Evolutionary conservation across 2,797 vertebrate genomes (phyloP).

Genomic region (Lophius americanus): DNA sequence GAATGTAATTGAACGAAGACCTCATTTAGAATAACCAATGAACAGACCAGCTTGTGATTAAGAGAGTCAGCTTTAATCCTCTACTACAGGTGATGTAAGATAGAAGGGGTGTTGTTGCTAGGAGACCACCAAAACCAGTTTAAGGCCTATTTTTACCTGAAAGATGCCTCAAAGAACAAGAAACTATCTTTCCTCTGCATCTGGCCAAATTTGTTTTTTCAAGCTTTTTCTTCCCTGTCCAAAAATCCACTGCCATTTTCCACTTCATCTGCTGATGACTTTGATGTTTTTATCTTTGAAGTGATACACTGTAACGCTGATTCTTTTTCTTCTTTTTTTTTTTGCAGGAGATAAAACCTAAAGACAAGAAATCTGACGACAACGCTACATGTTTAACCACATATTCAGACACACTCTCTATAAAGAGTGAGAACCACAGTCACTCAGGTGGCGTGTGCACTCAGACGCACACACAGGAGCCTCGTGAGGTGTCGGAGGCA

Average conservation of each 20-base stretch:
- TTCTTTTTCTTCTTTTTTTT: background rate
- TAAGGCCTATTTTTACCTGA: conserved; percentile 49
- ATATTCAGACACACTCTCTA: background rate
- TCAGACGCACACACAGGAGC: conserved; percentile 37
- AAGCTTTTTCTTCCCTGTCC: no score
- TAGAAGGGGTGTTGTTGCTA: conserved; percentile 47
- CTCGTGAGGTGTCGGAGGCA: conserved; percentile 55
- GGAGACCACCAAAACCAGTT: conserved; percentile 40
- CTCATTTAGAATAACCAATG: no score
- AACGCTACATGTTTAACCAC: conserved; percentile 21
- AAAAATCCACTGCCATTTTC: no score
- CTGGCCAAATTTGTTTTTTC: no score
- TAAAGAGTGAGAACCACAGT: conserved; percentile 16
- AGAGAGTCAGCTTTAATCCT: no score
- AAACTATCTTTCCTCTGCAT: no score
- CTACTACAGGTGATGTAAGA: background rate
- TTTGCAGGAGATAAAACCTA: conserved; percentile 52
- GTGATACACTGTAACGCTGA: background rate
- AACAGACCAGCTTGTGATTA: no score
- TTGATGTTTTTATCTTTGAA: no score
- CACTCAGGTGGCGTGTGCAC: background rate
- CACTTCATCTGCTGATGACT: no score
- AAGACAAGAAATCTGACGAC: conserved; percentile 72
- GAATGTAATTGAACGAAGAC: no score
- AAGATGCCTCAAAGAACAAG: background rate